These are phyloP conservation scores for Sialia sialis DNA, from an alignment of 2,113 vertebrate genomes.

Conservation along the genomic window DNA sequence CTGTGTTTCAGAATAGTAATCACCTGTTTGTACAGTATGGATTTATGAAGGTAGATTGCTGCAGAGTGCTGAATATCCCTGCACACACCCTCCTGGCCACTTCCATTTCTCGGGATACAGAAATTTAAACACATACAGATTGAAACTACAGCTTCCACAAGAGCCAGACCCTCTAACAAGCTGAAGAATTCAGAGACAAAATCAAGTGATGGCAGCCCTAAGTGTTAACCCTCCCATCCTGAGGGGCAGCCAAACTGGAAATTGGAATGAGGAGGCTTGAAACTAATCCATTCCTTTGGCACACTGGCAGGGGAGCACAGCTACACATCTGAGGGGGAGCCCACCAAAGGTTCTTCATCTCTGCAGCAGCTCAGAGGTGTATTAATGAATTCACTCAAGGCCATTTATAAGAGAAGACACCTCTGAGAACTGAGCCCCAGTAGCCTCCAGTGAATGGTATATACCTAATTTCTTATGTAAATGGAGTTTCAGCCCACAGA, in stretches of 20 bases:
- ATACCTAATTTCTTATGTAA: background rate
- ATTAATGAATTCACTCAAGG: background rate
- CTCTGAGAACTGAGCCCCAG: background rate
- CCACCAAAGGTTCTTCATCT: background rate
- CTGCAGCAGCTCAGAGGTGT: background rate
- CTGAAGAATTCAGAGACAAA: background rate
- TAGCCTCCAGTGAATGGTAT: background rate
- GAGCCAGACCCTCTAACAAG: background rate
- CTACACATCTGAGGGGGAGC: background rate
- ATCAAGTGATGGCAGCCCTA: background rate
- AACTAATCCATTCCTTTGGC: background rate
- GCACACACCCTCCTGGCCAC: background rate
- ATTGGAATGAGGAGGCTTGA: background rate
- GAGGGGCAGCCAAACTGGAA: background rate
- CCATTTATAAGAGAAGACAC: background rate
- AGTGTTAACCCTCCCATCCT: background rate
- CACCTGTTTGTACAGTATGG: fast-evolving
- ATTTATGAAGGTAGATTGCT: background rate
- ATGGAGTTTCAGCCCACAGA: background rate
- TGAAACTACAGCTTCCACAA: background rate
- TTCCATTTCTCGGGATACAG: background rate
- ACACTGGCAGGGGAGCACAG: background rate
- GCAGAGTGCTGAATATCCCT: background rate
- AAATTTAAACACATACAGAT: background rate
- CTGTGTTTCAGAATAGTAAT: background rate